These are phyloP conservation scores for Arctocebus calabarensis DNA, from an alignment of 2,797 vertebrate genomes.

Conservation along the genomic window DNA sequence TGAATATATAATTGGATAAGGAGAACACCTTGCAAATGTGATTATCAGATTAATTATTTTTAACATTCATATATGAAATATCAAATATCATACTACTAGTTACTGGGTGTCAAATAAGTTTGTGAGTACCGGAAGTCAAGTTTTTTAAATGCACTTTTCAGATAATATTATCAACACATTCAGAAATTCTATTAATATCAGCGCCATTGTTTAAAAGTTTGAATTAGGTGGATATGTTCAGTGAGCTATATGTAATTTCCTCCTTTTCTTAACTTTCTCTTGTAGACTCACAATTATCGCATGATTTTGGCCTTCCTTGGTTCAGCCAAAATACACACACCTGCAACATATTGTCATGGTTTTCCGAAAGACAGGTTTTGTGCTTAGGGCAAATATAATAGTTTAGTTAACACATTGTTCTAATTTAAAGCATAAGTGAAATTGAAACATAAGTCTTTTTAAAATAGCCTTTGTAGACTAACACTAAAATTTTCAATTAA, in stretches of 20 bases:
- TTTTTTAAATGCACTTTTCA: neutral
- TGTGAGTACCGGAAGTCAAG: neutral
- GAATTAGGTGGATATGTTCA: neutral
- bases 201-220: neutral
- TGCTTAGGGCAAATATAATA: neutral
- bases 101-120: neutral
- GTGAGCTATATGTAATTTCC: neutral
- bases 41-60: slow-evolving; percentile 34
- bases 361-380: neutral
- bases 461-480: neutral
- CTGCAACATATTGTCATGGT: neutral
- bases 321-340: neutral
- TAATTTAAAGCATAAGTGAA: neutral
- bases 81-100: neutral
- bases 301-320: neutral
- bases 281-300: neutral
- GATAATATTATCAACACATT: neutral
- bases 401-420: neutral
- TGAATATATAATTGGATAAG: neutral
- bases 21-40: slow-evolving; percentile 1
- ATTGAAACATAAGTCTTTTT: neutral
- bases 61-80: slow-evolving; percentile 22
- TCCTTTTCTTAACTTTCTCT: neutral
- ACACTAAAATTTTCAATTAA: neutral
- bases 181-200: neutral